A percentile compares a stretch with the other conserved stretches of the same genome.
Conservation (phyloP, 2,113 vertebrate species). For the Ctenodactylus gundi region DNA sequence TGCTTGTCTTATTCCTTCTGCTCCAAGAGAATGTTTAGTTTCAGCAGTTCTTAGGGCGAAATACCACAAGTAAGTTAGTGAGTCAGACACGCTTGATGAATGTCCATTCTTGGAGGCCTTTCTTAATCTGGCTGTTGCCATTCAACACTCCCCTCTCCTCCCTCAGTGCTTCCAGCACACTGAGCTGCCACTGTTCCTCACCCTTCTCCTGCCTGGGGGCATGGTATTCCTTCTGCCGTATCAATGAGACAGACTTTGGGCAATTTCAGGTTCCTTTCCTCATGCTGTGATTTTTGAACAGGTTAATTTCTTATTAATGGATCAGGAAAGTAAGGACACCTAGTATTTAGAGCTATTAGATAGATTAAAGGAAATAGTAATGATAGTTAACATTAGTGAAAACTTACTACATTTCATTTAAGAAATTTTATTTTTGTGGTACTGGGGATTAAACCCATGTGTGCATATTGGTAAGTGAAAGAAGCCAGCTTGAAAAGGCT, state of each 20-base stretch:
- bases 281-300: not conserved
- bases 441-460: too few relatives aligned
- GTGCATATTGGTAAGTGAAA: too few relatives aligned
- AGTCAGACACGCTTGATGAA: not conserved
- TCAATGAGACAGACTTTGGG: not conserved
- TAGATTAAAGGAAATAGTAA: not conserved
- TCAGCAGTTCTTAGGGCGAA: constrained; percentile 67
- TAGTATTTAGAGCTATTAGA: not conserved
- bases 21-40: constrained; percentile 56
- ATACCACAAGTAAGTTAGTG: constrained; percentile 25
- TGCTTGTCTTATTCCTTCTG: constrained; percentile 43
- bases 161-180: not conserved
- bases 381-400: not conserved
- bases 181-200: not conserved
- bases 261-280: not conserved
- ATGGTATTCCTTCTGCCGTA: not conserved
- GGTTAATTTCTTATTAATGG: not conserved
- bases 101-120: not conserved
- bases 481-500: too few relatives aligned
- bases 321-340: not conserved
- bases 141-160: not conserved
- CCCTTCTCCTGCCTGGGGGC: not conserved
- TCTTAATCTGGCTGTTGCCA: not conserved
- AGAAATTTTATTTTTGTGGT: too few relatives aligned
- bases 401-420: too few relatives aligned